Conservation (phyloP, 1,140 invertebrate species). For the Brachionus sp. region DNA sequence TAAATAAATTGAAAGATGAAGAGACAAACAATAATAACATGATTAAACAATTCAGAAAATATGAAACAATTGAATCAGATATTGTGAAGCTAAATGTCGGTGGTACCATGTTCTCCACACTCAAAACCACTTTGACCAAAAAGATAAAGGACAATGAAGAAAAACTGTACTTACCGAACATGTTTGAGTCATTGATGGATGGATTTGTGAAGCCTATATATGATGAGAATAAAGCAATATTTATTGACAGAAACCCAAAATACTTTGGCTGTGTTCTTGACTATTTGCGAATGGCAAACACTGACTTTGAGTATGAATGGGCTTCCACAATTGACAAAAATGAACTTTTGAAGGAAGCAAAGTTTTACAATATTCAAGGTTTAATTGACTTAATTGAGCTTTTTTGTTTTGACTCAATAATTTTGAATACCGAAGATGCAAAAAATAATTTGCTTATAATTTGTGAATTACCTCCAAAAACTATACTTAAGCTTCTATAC, state of each 20-base stretch:
- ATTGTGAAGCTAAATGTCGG: neutral
- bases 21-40: slow-evolving; percentile 2
- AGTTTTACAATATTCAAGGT: slow-evolving; percentile 26
- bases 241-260: slow-evolving; percentile 1
- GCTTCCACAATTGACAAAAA: neutral
- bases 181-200: neutral
- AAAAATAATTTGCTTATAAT: neutral
- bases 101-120: neutral
- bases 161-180: neutral
- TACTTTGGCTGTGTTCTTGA: neutral
- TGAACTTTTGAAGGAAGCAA: slow-evolving; percentile 7
- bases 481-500: neutral
- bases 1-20: neutral
- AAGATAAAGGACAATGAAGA: neutral
- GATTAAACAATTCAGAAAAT: neutral
- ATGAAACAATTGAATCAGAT: neutral
- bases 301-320: neutral
- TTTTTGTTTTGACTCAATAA: neutral
- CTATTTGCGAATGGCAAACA: slow-evolving; percentile 9
- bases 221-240: neutral
- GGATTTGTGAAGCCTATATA: neutral
- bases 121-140: neutral
- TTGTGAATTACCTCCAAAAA: neutral
- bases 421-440: neutral
- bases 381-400: neutral